Conservation (phyloP, 2,888 invertebrate genomes). For the Sipunculus nudus region DNA sequence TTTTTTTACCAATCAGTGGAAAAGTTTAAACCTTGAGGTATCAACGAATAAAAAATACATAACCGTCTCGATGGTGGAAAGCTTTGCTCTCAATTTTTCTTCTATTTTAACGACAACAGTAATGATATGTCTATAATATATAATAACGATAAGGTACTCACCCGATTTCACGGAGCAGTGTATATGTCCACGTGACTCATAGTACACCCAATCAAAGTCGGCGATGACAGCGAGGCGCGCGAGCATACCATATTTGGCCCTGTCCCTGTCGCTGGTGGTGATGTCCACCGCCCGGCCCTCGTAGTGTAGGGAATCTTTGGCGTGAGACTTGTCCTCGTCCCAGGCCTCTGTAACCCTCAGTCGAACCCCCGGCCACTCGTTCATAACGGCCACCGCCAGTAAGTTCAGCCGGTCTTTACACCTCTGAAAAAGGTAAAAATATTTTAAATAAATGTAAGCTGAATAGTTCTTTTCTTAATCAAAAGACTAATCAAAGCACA, state of each 20-base stretch:
- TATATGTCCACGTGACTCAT: slow-evolving; percentile 92
- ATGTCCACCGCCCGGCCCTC: slow-evolving; percentile 97
- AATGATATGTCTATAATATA: too few species aligned
- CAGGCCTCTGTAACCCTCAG: slow-evolving; percentile 94
- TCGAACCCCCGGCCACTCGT: slow-evolving; percentile 95
- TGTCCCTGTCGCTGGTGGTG: slow-evolving; percentile 91
- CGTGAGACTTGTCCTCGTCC: slow-evolving; percentile 84
- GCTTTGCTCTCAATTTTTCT: too few species aligned
- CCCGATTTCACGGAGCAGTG: slow-evolving; percentile 98
- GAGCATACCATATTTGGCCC: slow-evolving; percentile 94
- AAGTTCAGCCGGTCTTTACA: slow-evolving; percentile 95
- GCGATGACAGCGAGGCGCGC: slow-evolving; percentile 95
- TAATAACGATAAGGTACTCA: too few species aligned
- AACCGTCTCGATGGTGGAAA: too few species aligned
- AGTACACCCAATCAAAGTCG: slow-evolving; percentile 98
- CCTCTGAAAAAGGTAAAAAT: slow-evolving; percentile 76
- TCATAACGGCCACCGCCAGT: slow-evolving; percentile 95
- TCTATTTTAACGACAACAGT: too few species aligned
- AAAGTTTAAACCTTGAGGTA: too few species aligned
- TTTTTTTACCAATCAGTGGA: too few species aligned
- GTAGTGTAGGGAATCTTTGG: slow-evolving; percentile 87
- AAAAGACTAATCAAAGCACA: too few species aligned
- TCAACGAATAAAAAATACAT: too few species aligned
- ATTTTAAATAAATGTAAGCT: too few species aligned
- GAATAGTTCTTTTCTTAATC: too few species aligned